These are phyloP conservation scores for Philantomba maxwellii DNA, from an alignment of 2,113 vertebrate species.

Conservation along the genomic window DNA sequence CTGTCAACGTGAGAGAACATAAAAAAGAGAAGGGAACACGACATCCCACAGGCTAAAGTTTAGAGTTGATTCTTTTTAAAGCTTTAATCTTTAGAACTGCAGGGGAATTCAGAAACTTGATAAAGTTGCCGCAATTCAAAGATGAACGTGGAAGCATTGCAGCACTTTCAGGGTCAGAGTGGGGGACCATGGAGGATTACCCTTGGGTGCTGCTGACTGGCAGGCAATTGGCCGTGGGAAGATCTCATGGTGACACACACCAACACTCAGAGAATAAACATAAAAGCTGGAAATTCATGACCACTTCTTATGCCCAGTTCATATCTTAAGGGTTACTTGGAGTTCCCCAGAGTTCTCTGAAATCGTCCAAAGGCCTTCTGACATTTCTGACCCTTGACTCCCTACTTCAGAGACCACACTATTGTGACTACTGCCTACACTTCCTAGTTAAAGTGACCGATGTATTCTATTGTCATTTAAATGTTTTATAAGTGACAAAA, in stretches of 20 bases:
- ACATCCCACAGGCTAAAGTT: conserved; percentile 29
- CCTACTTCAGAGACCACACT: conserved; percentile 72
- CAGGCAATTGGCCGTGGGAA: not conserved
- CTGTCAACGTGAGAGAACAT: not conserved
- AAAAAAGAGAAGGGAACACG: not conserved
- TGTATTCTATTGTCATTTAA: conserved; percentile 78
- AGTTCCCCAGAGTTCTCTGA: conserved; percentile 65
- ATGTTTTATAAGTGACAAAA: conserved; percentile 68
- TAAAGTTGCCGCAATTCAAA: not conserved
- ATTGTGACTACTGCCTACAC: conserved; percentile 72
- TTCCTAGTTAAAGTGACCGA: conserved; percentile 76
- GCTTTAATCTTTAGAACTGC: not conserved
- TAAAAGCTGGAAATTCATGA: conserved; percentile 47
- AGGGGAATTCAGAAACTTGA: not conserved
- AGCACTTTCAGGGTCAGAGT: not conserved
- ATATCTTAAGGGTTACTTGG: conserved; percentile 58
- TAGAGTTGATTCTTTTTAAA: conserved; percentile 4
- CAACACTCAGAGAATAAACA: conserved; percentile 32
- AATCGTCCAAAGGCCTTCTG: conserved; percentile 76
- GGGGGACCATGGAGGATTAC: not conserved
- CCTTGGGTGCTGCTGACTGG: not conserved
- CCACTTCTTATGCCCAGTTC: conserved; percentile 24
- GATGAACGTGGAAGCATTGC: not conserved
- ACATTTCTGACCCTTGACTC: conserved; percentile 80
- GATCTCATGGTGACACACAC: not conserved